Evolutionary conservation across 1,140 invertebrate species (phyloP), one percentile per base, ranked within the genome.

Genomic region (Drosophila watanabei): DNA sequence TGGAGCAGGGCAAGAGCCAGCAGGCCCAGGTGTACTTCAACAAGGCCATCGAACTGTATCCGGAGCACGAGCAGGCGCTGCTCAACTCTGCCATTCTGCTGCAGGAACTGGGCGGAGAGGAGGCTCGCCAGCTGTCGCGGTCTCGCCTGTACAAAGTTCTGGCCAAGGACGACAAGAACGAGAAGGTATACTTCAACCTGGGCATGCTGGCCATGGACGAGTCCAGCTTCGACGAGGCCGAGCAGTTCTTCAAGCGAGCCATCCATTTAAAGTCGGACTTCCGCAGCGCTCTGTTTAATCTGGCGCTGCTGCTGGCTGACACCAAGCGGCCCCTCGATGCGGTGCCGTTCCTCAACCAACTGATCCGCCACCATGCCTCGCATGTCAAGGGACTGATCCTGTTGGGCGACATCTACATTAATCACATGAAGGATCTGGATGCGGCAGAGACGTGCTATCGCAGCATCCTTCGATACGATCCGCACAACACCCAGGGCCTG

Each of bases 161-260:
- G 28, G 95, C 96, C 75, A 97, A 97, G 94, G 97, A 96, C 78
- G 93, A 95, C 0, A 96, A 95, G 58, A 98, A 98, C 92, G 98
- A 98, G 90, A 94, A 97, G 61, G 97, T 98, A 4, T 97, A 98
- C 93, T 99, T 99, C 92, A 99, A 99, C 94, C 94, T 99, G 46
- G 98, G 97, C 63, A 99, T 99, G 98, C 94, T 99, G 39, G 97
- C 98, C 18, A 99, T 99, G 98, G 98, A 99, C 93, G 97, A 98
- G 89, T 95, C 96, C 37, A 96, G 98, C 90, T 97, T 96, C 28
- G 95, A 95, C n/a, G 96, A 96, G 77, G 98, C 98, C 0, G 98
- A 98, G 92, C 95, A 96, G 46, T 98, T 97, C 96, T 98, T 98
- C 92, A 94, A 97, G 52, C 96, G 96, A 43, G 97, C 97, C 2